Conservation (phyloP, 2,888 invertebrate genomes). For the Idaea biselata region DNA sequence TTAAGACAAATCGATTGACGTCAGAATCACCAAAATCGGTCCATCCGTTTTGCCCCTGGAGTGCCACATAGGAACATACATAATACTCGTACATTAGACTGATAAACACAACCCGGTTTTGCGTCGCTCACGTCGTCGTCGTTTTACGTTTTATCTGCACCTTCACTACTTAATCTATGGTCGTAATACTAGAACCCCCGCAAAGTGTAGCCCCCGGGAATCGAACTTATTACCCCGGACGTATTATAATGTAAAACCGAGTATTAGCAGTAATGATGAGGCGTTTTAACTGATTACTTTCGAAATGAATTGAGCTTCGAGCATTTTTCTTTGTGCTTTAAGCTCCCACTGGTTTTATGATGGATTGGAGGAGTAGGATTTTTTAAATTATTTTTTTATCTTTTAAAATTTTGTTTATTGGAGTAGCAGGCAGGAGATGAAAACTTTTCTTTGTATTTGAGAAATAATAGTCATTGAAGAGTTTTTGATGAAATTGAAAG, state of each 20-base stretch:
- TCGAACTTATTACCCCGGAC: conserved; percentile 55
- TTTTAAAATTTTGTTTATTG: background rate
- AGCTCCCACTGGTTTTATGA: conserved; percentile 5
- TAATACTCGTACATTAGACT: background rate
- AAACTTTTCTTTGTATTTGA: too few species aligned
- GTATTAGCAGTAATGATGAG: conserved; percentile 64
- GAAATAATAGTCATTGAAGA: too few species aligned
- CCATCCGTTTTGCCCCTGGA: too few species aligned
- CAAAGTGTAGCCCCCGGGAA: conserved; percentile 57
- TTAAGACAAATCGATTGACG: too few species aligned
- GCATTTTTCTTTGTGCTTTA: conserved; percentile 16
- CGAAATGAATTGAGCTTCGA: conserved; percentile 33
- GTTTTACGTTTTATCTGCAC: conserved; percentile 2
- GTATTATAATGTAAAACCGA: conserved; percentile 54
- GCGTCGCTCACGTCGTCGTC: too few species aligned
- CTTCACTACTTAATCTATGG: conserved; percentile 39
- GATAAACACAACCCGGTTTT: background rate
- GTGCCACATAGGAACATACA: background rate
- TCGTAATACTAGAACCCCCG: conserved; percentile 52
- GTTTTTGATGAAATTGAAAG: too few species aligned
- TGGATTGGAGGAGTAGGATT: conserved; percentile 7
- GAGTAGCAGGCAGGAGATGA: background rate
- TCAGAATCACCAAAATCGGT: too few species aligned
- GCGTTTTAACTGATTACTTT: conserved; percentile 57
- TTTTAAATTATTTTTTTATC: background rate